Base-by-base conservation (phyloP, 2,888 invertebrate species). In the Amiota minor region DNA sequence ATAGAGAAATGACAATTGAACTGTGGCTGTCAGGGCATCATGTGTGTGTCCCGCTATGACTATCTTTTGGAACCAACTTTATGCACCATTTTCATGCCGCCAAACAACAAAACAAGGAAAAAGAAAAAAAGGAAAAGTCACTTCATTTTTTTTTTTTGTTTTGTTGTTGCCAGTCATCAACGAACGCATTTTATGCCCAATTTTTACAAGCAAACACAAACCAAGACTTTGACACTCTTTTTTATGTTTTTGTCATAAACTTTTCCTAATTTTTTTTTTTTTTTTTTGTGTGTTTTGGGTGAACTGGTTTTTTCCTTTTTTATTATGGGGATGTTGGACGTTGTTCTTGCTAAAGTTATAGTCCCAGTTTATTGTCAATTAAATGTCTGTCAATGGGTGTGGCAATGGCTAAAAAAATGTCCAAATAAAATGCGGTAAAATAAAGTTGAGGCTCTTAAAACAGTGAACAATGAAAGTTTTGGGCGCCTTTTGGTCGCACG, bases 231-330 rank as follows among this genome's bases (percentile, higher is more conserved):
- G 73, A 73, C 75, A 78, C 71, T 79, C 77, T 45, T 78, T 35
- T 77, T 75, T 78, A 73, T 77, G 74, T 35, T 35, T 74, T 74
- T 65, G 75, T 70, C 77, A 77, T 78, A 77, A 78, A 78, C 72
- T 70, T 68, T n/a, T n/a, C n/a, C n/a, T n/a, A 49, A 49, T 49
- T 55, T 55, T 55, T 55, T 49, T 55, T 55, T 55, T 55, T 12
- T 56, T 56, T 62, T 64, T 64, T 46, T 45, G 45, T 14, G 61
- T 8, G 6, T 6, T 11, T 12, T 61, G 14, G 20, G 12, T 23
- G 23, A 23, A 61, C 14, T 18, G n/a, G n/a, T 35, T 20, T 46
- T 23, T 64, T 46, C 35, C 14, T 14, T 35, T 18, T 23, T 55
- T 64, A 46, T n/a, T 45, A 46, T 64, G 45, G 16, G 46, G n/a